Percentiles rank a stretch among this genome's conserved stretches.
Evolutionary conservation across 2,797 vertebrate genomes (phyloP).

Genomic region (Hapalemur alaotrensis): DNA sequence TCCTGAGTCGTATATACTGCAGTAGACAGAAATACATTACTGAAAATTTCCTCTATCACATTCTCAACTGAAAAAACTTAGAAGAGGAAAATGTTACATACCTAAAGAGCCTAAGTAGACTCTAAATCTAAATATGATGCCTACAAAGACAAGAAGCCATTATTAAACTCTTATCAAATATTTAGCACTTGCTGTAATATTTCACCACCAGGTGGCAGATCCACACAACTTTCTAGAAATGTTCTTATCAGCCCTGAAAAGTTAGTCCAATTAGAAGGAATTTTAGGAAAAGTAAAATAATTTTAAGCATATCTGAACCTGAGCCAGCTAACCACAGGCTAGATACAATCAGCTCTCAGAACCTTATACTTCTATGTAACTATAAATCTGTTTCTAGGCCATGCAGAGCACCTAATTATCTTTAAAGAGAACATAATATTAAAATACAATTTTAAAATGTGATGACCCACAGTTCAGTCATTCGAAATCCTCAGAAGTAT

Average conservation of each 20-base stretch:
- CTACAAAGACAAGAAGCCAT: neutral
- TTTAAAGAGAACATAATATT: slow-evolving; percentile 52
- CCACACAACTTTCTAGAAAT: slow-evolving; percentile 61
- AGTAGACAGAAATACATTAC: neutral
- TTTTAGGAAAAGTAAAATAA: slow-evolving; percentile 57
- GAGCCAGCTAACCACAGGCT: slow-evolving; percentile 43
- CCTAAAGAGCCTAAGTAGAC: neutral
- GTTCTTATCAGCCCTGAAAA: neutral
- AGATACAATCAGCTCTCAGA: neutral
- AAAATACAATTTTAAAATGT: slow-evolving; percentile 50
- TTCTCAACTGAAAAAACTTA: neutral
- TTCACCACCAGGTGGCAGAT: slow-evolving; percentile 78
- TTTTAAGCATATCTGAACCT: slow-evolving; percentile 50
- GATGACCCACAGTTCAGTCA: slow-evolving; percentile 3
- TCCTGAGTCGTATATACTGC: neutral
- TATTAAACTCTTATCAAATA: neutral
- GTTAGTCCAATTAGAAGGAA: slow-evolving; percentile 36
- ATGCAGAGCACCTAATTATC: slow-evolving; percentile 25
- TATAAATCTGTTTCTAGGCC: slow-evolving; percentile 37
- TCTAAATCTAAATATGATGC: neutral
- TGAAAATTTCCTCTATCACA: neutral
- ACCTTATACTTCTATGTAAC: slow-evolving; percentile 29
- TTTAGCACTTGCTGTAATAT: slow-evolving; percentile 12
- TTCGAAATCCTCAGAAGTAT: slow-evolving; percentile 35
- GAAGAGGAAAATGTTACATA: neutral